phyloP scores from a whole-genome alignment of 2,888 invertebrate genomes.

The Athripsodes cinereus region DNA sequence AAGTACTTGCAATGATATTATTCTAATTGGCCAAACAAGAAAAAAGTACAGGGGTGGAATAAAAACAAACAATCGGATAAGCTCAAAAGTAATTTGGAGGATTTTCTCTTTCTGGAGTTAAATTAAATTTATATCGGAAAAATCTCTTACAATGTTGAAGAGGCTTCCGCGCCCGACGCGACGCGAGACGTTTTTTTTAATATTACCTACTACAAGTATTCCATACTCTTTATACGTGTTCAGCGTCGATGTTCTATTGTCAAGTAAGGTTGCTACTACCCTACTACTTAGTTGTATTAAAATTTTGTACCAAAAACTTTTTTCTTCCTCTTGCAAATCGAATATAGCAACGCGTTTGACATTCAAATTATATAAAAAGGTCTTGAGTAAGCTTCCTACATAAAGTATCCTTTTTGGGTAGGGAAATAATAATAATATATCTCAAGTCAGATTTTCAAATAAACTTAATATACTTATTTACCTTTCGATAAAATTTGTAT shows the following conservation, averaged over 20 bases:
- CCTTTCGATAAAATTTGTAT: background rate
- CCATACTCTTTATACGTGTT: background rate
- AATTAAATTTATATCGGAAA: conserved; percentile 21
- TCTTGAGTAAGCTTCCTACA: background rate
- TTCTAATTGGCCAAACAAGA: background rate
- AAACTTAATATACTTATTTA: conserved; percentile 1
- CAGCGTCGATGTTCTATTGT: conserved; percentile 10
- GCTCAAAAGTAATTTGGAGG: conserved; percentile 25
- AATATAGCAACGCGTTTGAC: background rate
- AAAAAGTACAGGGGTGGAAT: conserved; percentile 16
- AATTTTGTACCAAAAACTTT: background rate
- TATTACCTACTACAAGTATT: background rate
- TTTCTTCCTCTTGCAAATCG: background rate
- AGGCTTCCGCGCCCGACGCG: conserved; percentile 1
- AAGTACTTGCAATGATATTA: background rate
- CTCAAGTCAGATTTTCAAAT: background rate
- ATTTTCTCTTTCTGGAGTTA: conserved; percentile 21
- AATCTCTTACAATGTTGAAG: conserved; percentile 8
- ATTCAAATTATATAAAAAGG: conserved; percentile 1
- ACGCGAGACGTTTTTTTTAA: background rate
- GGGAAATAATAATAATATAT: background rate
- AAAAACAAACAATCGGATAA: conserved; percentile 26
- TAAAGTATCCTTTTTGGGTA: background rate
- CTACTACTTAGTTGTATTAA: conserved; percentile 3
- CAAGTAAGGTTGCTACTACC: conserved; percentile 13